Percentiles rank a stretch among this genome's conserved stretches.
Evolutionary conservation across 2,888 invertebrate species (phyloP).

Genomic region (Villa cingulata): DNA sequence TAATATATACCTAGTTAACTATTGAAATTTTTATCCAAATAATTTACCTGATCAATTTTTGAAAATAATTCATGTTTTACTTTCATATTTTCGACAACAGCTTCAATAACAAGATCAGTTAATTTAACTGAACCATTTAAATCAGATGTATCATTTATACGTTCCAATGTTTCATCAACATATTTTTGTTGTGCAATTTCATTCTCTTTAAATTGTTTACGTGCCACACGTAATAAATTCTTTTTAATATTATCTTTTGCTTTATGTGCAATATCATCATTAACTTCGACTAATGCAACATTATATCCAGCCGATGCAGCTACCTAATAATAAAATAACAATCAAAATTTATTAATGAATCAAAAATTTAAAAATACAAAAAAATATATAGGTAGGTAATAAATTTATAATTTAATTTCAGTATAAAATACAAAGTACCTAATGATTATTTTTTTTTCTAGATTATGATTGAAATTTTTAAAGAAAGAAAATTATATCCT

Average conservation of each 20-base stretch:
- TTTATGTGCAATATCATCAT: constrained; percentile 55
- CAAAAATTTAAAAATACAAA: no score
- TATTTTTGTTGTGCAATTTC: constrained; percentile 52
- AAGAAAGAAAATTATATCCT: no score
- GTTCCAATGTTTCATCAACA: constrained; percentile 45
- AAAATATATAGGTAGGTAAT: no score
- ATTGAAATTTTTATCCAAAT: background rate
- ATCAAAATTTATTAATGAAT: no score
- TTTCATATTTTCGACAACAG: constrained; percentile 71
- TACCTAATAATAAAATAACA: constrained; percentile 42
- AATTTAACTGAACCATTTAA: constrained; percentile 46
- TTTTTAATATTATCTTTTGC: constrained; percentile 54
- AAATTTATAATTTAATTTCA: no score
- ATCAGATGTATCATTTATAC: constrained; percentile 49
- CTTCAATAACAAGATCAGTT: constrained; percentile 70
- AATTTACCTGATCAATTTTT: constrained; percentile 50
- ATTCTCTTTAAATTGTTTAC: constrained; percentile 59
- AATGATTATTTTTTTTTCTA: no score
- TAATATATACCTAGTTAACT: no score
- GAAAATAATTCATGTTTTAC: constrained; percentile 64
- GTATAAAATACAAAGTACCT: no score
- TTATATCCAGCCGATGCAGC: constrained; percentile 71
- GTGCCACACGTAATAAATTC: constrained; percentile 62
- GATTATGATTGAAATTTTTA: no score
- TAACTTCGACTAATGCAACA: constrained; percentile 69